A percentile compares a stretch with the other conserved stretches of the same genome.
These are phyloP conservation scores for Umimayanthus kanabou DNA, from an alignment of 92 coral and sea anemone species.

Conservation along the genomic window DNA sequence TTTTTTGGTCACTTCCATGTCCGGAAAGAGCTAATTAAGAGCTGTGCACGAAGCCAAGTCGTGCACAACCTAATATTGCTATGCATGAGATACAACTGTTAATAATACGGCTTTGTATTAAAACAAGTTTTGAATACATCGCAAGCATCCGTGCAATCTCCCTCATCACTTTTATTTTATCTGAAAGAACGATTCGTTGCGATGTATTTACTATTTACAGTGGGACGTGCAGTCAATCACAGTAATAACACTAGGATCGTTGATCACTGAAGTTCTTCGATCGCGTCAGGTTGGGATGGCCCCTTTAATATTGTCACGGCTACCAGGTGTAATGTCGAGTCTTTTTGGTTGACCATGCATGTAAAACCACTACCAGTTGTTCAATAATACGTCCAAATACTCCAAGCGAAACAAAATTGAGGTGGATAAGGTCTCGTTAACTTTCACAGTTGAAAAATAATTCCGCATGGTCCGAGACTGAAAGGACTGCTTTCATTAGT, in stretches of 20 bases:
- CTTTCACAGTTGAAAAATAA: neutral
- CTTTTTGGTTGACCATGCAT: neutral
- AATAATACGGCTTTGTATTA: neutral
- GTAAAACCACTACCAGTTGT: neutral
- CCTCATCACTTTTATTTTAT: neutral
- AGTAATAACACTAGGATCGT: neutral
- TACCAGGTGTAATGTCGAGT: neutral
- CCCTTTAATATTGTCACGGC: neutral
- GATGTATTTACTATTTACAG: neutral
- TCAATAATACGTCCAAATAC: conserved; percentile 13
- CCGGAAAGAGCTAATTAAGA: neutral
- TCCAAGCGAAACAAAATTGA: conserved; percentile 14
- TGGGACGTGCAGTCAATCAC: too few relatives aligned
- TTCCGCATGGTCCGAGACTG: neutral
- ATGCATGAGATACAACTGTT: neutral
- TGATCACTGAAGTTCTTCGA: neutral
- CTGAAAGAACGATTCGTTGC: neutral
- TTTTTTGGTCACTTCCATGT: neutral
- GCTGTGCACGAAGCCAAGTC: neutral
- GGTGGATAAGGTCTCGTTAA: neutral
- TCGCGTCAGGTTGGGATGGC: neutral
- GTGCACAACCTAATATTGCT: neutral
- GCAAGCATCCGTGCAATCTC: neutral
- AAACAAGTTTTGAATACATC: neutral
- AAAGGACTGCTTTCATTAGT: neutral